Base-by-base conservation (phyloP, 2,888 invertebrate species). In the Drosophila stalkeri region DNA sequence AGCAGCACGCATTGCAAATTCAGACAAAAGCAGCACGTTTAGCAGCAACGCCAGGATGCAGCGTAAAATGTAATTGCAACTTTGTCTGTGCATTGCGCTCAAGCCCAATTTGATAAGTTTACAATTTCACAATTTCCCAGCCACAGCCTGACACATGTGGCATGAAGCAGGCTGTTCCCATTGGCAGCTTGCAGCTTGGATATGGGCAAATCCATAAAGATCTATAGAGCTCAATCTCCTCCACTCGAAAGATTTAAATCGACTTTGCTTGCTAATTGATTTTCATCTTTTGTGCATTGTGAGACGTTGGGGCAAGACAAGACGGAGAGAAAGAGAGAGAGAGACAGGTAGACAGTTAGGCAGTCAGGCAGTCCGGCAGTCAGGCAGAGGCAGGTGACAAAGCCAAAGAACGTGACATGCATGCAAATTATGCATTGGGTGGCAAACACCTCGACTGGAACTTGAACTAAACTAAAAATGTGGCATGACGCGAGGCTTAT, bases 341-440 rank as follows among this genome's bases (percentile, higher is more conserved):
- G 14, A 44, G 5, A 23, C 23, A 23, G 23, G 2, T 2, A 16
- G 35, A 37, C 35, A 37, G 35, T 1, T 14, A 37, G 37, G 14
- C 1, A 37, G 37, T 2, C 14, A 37, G 37, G n/a, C 43, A 51
- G n/a, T n/a, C n/a, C n/a, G 65, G 12, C 14, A 18, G 52, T 9
- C 37, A 54, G 27, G 0, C 54, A 16, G 37, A n/a, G 41, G 47
- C 67, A 55, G 55, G 73, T 77, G 77, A 73, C 65, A 55, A 61
- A 66, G 64, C 77, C 77, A 27, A 63, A 55, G 72, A 79, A 84
- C 84, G 84, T 86, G 84, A 86, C 83, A 64, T 83, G 80, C 65
- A 86, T 86, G 83, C 80, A 81, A 85, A 86, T 85, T 81, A 81
- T 72, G 68, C 75, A 68, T 66, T 72, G 80, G 57, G 66, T 64